Conservation (phyloP, 2,797 vertebrate genomes). For the Aldrovandia affinis region DNA sequence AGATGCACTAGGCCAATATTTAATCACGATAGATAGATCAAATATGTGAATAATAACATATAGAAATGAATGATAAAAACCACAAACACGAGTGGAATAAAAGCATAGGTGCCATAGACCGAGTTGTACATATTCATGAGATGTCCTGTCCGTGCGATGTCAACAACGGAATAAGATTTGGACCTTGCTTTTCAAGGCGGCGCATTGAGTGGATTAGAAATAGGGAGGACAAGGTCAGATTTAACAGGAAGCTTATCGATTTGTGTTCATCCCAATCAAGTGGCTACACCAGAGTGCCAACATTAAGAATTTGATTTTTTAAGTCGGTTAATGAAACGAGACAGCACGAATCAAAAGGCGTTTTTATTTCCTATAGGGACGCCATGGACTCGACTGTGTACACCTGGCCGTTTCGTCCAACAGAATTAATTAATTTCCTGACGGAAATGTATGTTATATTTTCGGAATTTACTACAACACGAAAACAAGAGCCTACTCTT, state of each 20-base stretch:
- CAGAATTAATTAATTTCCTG: neutral
- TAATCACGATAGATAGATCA: neutral
- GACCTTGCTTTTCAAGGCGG: slow-evolving; percentile 47
- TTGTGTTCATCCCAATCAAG: slow-evolving; percentile 23
- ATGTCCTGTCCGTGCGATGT: slow-evolving; percentile 47
- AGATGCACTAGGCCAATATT: neutral
- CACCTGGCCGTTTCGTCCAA: neutral
- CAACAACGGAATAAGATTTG: slow-evolving; percentile 48
- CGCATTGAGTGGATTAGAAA: slow-evolving; percentile 24
- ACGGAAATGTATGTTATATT: neutral
- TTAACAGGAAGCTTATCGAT: slow-evolving; percentile 28
- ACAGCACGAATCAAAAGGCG: neutral
- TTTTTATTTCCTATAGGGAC: neutral
- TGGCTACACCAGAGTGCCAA: slow-evolving; percentile 16
- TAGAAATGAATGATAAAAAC: slow-evolving; percentile 48
- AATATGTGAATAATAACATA: neutral
- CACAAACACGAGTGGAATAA: slow-evolving; percentile 47
- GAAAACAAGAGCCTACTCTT: neutral
- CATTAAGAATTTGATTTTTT: slow-evolving; percentile 7
- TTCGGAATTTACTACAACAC: neutral
- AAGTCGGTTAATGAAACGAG: slow-evolving; percentile 6
- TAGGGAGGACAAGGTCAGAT: slow-evolving; percentile 22
- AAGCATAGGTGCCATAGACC: slow-evolving; percentile 49
- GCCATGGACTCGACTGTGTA: neutral
- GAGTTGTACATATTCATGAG: slow-evolving; percentile 65